Conservation (phyloP, 1,140 invertebrate species). For the Plectus sambesii region DNA sequence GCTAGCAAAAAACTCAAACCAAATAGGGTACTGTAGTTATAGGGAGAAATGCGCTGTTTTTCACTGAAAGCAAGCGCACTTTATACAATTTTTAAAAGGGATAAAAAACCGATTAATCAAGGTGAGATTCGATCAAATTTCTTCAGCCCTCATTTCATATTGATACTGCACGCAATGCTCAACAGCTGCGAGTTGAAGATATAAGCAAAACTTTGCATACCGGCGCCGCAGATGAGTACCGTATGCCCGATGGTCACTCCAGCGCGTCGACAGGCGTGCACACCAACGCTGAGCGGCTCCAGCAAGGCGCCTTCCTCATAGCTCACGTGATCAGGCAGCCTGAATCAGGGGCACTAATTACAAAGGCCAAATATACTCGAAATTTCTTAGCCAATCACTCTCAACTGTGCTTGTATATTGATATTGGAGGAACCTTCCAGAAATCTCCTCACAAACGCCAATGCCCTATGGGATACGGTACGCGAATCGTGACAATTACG, state of each 20-base stretch:
- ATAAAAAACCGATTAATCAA: not conserved
- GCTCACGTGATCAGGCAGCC: constrained; percentile 72
- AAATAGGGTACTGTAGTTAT: too few species aligned
- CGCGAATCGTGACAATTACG: too few species aligned
- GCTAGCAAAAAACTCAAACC: not conserved
- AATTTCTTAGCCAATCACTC: too few species aligned
- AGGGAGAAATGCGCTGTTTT: too few species aligned
- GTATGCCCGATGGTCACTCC: constrained; percentile 60
- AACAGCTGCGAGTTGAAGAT: not conserved
- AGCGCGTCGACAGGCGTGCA: constrained; percentile 74
- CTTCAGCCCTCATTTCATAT: constrained; percentile 6
- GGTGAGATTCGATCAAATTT: too few species aligned
- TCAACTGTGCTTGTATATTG: too few species aligned
- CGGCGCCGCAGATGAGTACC: constrained; percentile 76
- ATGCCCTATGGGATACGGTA: too few species aligned
- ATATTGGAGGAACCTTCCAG: too few species aligned
- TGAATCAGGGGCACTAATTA: too few species aligned
- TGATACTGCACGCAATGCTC: not conserved
- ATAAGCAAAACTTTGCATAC: constrained; percentile 26
- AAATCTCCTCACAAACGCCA: too few species aligned
- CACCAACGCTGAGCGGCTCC: constrained; percentile 80
- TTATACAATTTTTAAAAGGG: constrained; percentile 13
- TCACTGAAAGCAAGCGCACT: too few species aligned
- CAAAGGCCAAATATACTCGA: too few species aligned
- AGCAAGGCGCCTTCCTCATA: constrained; percentile 83